Conservation (phyloP, 1,140 invertebrate genomes). For the Formica exsecta region DNA sequence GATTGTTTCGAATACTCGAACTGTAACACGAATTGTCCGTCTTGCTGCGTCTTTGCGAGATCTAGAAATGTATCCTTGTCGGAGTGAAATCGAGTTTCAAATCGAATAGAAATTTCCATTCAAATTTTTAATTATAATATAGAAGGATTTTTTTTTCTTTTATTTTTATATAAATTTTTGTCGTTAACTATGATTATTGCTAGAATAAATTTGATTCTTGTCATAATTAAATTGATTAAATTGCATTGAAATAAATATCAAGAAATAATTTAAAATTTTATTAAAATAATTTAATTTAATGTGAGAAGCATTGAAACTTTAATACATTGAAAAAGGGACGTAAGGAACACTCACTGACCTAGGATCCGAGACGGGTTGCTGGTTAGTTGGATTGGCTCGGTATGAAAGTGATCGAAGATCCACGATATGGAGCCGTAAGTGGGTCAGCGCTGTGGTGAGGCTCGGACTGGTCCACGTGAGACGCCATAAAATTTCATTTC, state of each 20-base stretch:
- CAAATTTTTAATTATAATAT: neutral
- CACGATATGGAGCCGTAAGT: conserved; percentile 69
- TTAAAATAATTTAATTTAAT: too few relatives aligned
- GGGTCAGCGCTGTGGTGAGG: conserved; percentile 55
- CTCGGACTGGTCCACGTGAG: conserved; percentile 21
- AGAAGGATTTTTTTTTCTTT: neutral
- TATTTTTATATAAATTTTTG: neutral
- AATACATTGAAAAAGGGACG: conserved; percentile 13
- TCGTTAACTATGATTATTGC: neutral
- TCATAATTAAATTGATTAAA: neutral
- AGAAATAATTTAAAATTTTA: neutral
- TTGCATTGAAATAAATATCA: too few relatives aligned
- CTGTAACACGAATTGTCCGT: conserved; percentile 60
- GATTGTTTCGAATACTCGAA: conserved; percentile 69
- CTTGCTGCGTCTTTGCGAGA: conserved; percentile 39
- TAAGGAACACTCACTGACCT: conserved; percentile 67
- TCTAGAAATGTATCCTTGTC: conserved; percentile 25
- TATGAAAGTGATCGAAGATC: conserved; percentile 73
- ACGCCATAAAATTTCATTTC: conserved; percentile 63
- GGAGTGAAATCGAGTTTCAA: conserved; percentile 17
- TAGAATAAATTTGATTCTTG: neutral
- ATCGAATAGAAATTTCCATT: neutral
- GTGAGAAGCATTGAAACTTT: too few relatives aligned
- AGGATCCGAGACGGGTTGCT: conserved; percentile 56
- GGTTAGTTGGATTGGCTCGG: conserved; percentile 20